Evolutionary conservation across 2,888 invertebrate genomes (phyloP), one percentile per base, ranked within the genome.

Genomic region (Gonocerus acuteangulatus): DNA sequence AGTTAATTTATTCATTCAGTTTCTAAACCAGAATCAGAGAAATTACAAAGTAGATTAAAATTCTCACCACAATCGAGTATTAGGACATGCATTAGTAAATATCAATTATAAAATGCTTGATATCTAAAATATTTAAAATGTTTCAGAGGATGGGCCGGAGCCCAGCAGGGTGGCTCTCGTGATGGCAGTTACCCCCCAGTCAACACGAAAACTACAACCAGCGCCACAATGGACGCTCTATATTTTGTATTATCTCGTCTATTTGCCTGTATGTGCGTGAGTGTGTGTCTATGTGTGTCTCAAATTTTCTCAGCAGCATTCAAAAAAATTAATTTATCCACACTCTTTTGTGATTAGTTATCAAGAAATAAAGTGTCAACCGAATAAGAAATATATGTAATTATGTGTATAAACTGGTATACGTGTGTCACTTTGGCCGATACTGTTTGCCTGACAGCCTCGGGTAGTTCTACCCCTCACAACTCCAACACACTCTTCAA

Each of bases 111-210:
- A n/a, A n/a, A n/a, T n/a, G n/a, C n/a, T n/a, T n/a, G n/a, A n/a
- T n/a, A n/a, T n/a, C n/a, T n/a, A 48, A 57, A 48, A 62, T 52
- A 45, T 65, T 48, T 48, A 66, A 64, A 61, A 58, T 66, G 61
- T 71, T 71, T 32, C 69, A 72, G 72, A 72, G 71, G 72, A 69
- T 68, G 71, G 69, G 69, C 71, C 69, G 71, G 71, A 69, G 72
- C 71, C 72, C 71, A 69, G 71, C 72, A 72, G 72, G 72, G 72
- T 72, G 70, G 68, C 69, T 69, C 69, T 62, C 65, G 66, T 69
- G 69, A 68, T 66, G 71, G 62, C 65, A 62, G 66, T 71, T 72
- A 71, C 72, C 72, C 71, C 72, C 72, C 71, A 69, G 69, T 67
- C 70, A 65, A 18, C 61, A 56, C 61, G 56, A 42, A 51, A 48